Base-by-base conservation (phyloP, 2,113 vertebrate species). In the Heterochromis multidens region DNA sequence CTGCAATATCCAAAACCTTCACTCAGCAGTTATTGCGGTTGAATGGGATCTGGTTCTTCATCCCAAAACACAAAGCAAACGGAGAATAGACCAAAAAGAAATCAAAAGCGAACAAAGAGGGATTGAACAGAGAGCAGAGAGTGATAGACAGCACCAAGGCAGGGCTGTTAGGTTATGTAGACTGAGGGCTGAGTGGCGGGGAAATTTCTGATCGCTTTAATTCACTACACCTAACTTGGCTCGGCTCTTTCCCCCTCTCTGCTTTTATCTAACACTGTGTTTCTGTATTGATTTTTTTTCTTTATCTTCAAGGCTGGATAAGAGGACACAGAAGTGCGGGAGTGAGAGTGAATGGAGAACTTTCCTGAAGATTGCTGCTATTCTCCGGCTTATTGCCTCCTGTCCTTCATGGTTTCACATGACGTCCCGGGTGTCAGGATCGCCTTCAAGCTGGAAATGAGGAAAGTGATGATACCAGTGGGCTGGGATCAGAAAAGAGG, bases 201-300 rank as follows among this genome's bases (percentile, higher is more conserved):
- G 97, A 97, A 97, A 97, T 97, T 97, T 97, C 97, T 98, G 97
- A 98, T 98, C 96, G 96, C 97, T 98, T 97, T 98, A 98, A 99
- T 98, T 99, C 97, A 97, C 97, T 97, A 94, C 96, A 96, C 95
- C 84, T 82, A 88, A 82, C 83, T 83, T 46, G 95, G 95, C 96
- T 95, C 94, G 3, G 96, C 96, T 94, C 94, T 94, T 96, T 95
- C 87, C 86, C 95, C 95, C 96, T 37, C 90, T 91, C 96, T 89
- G 95, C 97, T 97, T 98, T 97, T 97, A 98, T 98, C 98, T 98
- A 97, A 96, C 96, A 87, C 95, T 97, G 96, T 97, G 97, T 97
- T 97, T 96, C 90, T 94, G 95, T 98, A 99, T 99, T 98, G 98
- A 99, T 99, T 98, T 98, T 97, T 97, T 97, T 97, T 96, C 89